Evolutionary conservation across 2,888 invertebrate genomes (phyloP), one percentile per base, ranked within the genome.

Genomic region (Agonopterix arenella): DNA sequence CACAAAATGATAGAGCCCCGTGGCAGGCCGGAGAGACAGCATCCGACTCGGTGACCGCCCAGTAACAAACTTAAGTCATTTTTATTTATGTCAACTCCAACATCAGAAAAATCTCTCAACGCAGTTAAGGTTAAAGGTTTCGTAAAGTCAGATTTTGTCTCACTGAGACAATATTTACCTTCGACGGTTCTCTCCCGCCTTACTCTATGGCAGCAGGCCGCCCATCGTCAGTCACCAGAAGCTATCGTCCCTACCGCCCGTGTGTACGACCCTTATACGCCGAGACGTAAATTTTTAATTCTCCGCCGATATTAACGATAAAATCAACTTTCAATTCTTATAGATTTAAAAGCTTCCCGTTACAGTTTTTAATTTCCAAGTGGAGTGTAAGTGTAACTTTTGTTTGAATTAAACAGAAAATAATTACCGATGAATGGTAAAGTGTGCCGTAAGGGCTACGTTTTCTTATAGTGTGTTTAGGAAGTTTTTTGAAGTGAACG

Each of bases 211-310:
- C 50, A 56, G 56, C 57, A 57, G 58, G 55, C 58, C 52, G 50
- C 53, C 61, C 61, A 54, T 43, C 47, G 52, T 47, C 64, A 61
- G 58, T 61, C 46, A 48, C 37, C 18, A 38, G 16, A 10, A 50
- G 57, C 50, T 50, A 56, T 50, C 52, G 48, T 49, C 56, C 44
- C 54, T 53, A 53, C 55, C 54, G 57, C 54, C 50, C 61, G 62
- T 60, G 62, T 53, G 47, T 18, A 52, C 52, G 59, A 50, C 48
- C 36, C 37, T 47, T 51, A 49, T 44, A 50, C 52, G 9, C 48
- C 54, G 46, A 65, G 51, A 62, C 76, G 80, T 84, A 72, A 80
- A 84, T 84, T 81, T 80, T 84, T 82, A 84, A 84, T 84, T 62
- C 61, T 66, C 68, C 63, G 66, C 62, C 64, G 66, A 73, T 68